Evolutionary conservation across 2,113 vertebrate species (phyloP), one percentile per base, ranked within the genome.

Genomic region (Macaca mulatta): DNA sequence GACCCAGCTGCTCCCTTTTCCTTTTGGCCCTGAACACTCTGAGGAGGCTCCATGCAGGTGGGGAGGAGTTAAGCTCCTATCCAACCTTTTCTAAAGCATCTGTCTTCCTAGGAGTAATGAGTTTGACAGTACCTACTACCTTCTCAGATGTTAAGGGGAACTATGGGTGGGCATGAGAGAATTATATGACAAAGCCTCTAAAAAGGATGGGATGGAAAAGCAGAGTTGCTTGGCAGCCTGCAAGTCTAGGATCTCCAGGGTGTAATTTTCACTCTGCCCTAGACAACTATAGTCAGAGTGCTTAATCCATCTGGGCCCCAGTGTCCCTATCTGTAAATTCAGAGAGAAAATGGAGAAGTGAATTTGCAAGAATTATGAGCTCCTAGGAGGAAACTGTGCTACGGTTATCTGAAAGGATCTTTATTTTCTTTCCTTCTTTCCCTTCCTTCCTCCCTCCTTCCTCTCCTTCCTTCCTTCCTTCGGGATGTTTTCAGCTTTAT

Each of bases 41-140:
- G 25, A 40, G 38, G n/a, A 55, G 59, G 30, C 14, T 35, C n/a
- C 0, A 6, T 1, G 16, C 2, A 93, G 64, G n/a, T 2, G 3
- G 40, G 64, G 40, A 35, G 22, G n/a, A 94, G 84, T 30, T 78
- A 90, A 48, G 55, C 17, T 40, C 25, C 38, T 20, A 18, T 13
- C 35, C 10, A 25, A 11, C 38, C n/a, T 25, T 80, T 22, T 4
- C 22, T 40, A 75, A 59, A 75, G 27, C 17, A 55, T 30, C 81
- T 50, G 8, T 72, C 27, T 48, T 80, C 35, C 61, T 22, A 9
- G 72, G 57, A 40, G 12, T 8, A 48, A 30, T 61, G 50, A 14
- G 10, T 57, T 64, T 22, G 69, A 52, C 12, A 17, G 23, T 3
- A 3, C 8, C 55, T 12, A 0, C 32, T 3, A 20, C 17, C 77